Evolutionary conservation across 2,797 vertebrate species (phyloP), one percentile per base, ranked within the genome.

Genomic region (Karalla daura): DNA sequence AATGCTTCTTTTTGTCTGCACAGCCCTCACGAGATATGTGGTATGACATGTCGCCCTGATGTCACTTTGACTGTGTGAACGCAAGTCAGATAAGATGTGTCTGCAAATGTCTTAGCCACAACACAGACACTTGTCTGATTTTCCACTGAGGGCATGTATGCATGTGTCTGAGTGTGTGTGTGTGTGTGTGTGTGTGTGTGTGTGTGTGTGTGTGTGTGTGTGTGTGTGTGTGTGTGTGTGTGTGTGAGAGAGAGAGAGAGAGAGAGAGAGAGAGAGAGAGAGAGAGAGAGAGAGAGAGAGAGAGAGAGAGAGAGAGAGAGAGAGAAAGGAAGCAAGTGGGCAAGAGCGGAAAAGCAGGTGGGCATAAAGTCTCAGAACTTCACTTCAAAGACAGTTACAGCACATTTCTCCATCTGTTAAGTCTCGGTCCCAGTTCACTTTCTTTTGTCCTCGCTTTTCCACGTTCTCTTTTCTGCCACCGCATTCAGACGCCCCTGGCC

Each of bases 321-420:
- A n/a, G n/a, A n/a, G n/a, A n/a, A n/a, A n/a, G 54, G 80, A 88
- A 87, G 70, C 17, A 54, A 65, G 75, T 70, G 69, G 67, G 80
- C 64, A 63, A 69, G 23, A 10, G 33, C 7, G 23, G 78, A 84
- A 85, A 76, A 73, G 45, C 68, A 79, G 75, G 80, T 86, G 83
- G 79, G 74, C 62, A 67, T 63, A 55, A 37, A 72, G 15, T 55
- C 55, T 63, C 20, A 63, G 9, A 56, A 51, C 69, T 80, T 81
- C 70, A 55, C 28, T 43, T 81, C 10, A 70, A 58, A 76, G 10
- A 64, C 47, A 54, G 36, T 2, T 12, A 47, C 44, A 69, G 28
- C 25, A 23, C 28, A n/a, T 63, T 17, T 18, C 28, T 41, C 32
- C 49, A n/a, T 74, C 45, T 78, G 66, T 64, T 66, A 53, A 35